Conservation (phyloP, 1,140 invertebrate species). For the Argopecten irradians region DNA sequence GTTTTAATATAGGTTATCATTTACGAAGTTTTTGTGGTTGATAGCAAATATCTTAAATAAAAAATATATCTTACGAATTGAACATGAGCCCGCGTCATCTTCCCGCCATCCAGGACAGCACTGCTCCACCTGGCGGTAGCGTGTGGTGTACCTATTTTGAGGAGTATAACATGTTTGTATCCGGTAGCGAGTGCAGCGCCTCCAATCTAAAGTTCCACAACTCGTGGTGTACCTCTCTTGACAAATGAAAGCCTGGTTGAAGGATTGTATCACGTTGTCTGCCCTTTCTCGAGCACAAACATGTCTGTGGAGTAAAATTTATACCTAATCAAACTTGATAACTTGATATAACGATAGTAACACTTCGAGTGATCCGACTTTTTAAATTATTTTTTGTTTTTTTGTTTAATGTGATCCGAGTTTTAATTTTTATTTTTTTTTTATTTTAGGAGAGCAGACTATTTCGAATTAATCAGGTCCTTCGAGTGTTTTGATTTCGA, state of each 20-base stretch:
- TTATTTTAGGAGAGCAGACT: no score
- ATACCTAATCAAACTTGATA: no score
- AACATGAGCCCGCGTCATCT: constrained; percentile 46
- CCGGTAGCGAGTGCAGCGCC: constrained; percentile 52
- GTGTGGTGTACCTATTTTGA: constrained; percentile 39
- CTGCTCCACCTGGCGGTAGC: constrained; percentile 48
- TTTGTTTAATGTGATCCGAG: no score
- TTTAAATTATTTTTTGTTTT: no score
- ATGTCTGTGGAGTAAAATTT: constrained; percentile 33
- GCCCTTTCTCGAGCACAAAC: constrained; percentile 50
- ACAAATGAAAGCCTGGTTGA: constrained; percentile 52
- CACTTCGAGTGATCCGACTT: no score
- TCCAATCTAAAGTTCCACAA: constrained; percentile 55
- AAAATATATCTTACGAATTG: constrained; percentile 36
- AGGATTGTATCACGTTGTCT: constrained; percentile 44
- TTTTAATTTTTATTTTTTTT: no score
- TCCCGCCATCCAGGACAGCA: constrained; percentile 54
- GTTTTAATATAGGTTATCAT: no score
- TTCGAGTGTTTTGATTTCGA: no score
- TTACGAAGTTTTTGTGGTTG: no score
- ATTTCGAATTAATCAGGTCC: no score
- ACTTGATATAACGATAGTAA: no score
- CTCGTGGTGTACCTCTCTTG: constrained; percentile 56
- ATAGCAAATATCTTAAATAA: no score
- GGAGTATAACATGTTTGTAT: constrained; percentile 55